Evolutionary conservation across 1,140 invertebrate species (phyloP), one percentile per base, ranked within the genome.

Genomic region (Eupristina koningsbergeri): DNA sequence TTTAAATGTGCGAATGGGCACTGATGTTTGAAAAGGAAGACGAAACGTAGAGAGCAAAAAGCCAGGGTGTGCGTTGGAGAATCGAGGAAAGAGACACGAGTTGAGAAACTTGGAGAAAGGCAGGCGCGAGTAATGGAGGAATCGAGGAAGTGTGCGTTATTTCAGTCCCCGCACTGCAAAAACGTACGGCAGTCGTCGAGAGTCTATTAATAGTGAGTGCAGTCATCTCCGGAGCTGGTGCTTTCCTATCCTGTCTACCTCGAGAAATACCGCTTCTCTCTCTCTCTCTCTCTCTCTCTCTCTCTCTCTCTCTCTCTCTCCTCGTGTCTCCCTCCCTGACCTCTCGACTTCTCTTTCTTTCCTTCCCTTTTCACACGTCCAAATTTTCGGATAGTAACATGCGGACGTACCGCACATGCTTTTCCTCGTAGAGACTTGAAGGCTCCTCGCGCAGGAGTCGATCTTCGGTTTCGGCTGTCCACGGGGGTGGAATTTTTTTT

Each of bases 191-290:
- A 34, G 3, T 45, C 29, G 6, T 8, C 7, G 7, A n/a, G 29
- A 39, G 80, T 85, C 90, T 92, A 91, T 91, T 92, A 91, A 91
- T 92, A 91, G 91, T 89, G 22, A 5, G 81, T 85, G 86, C 88
- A 90, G 90, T 91, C 90, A 91, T 91, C 90, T 87, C 87, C 88
- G 36, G 87, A 73, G 45, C 26, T 11, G 19, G 19, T 45, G 0
- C 15, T 64, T 26, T 15, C 50, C 29, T 85, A 86, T 86, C 84
- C 81, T 87, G 86, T 88, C 83, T 75, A 84, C 85, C 80, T 80
- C 61, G 83, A 77, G 64, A 86, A 86, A 86, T 31, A 64, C 29
- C 29, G 11, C n/a, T 36, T 3, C 22, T 41, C 39, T 69, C 64
- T 39, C 19, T 69, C 17, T 39, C 34, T 69, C 31, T 64, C 31